Conservation (phyloP, 1,140 invertebrate genomes). For the Dendrolimus kikuchii region DNA sequence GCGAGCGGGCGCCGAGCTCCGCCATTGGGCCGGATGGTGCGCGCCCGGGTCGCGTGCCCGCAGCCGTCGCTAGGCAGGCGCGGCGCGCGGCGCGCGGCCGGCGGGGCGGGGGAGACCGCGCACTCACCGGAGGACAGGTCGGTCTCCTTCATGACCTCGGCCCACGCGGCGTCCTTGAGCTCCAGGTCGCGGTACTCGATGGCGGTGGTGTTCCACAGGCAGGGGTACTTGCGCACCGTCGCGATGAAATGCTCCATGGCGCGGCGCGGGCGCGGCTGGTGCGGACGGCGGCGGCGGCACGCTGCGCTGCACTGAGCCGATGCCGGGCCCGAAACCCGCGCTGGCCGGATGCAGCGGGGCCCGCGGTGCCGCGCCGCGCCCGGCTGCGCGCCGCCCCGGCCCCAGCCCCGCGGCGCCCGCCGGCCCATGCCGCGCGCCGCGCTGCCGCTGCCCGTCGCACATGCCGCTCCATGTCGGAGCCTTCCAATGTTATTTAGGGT, state of each 20-base stretch:
- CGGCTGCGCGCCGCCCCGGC: slow-evolving; percentile 6
- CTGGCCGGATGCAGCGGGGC: slow-evolving; percentile 8
- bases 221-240: slow-evolving; percentile 56
- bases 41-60: too few relatives aligned
- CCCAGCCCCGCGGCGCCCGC: slow-evolving; percentile 9
- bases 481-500: neutral
- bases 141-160: slow-evolving; percentile 63
- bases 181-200: slow-evolving; percentile 64
- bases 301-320: slow-evolving; percentile 15
- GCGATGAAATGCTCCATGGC: slow-evolving; percentile 61
- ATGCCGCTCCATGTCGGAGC: neutral
- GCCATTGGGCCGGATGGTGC: too few relatives aligned
- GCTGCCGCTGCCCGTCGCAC: slow-evolving; percentile 6
- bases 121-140: slow-evolving; percentile 52
- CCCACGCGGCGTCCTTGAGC: slow-evolving; percentile 62
- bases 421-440: slow-evolving; percentile 7
- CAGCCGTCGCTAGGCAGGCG: slow-evolving; percentile 4
- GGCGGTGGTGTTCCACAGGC: slow-evolving; percentile 61
- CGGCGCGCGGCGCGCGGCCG: neutral
- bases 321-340: slow-evolving; percentile 6
- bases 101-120: neutral
- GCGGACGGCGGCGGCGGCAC: slow-evolving; percentile 14
- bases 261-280: slow-evolving; percentile 11
- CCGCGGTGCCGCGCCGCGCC: slow-evolving; percentile 5
- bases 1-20: too few relatives aligned